Evolutionary conservation across 2,113 vertebrate species (phyloP).

Genomic region (Sclerurus mexicanus): DNA sequence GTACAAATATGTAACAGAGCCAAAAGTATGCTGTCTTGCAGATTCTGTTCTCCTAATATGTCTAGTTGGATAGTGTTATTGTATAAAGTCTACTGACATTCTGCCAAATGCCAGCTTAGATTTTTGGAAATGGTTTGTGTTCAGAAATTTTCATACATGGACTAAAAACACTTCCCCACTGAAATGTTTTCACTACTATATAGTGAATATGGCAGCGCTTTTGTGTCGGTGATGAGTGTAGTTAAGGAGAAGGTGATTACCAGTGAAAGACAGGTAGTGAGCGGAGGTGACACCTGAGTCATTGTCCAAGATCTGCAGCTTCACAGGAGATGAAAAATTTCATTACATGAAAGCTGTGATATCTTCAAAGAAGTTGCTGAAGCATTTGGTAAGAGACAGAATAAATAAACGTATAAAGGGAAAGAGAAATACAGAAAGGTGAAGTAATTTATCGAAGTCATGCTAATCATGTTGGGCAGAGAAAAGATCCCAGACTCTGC

Average conservation of each 20-base stretch:
- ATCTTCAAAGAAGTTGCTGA: neutral
- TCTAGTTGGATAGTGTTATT: constrained; percentile 22
- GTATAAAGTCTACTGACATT: constrained; percentile 41
- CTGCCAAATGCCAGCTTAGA: constrained; percentile 35
- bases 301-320: neutral
- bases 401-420: neutral
- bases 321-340: neutral
- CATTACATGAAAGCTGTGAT: neutral
- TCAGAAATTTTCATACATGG: neutral
- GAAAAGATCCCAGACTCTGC: constrained; percentile 29
- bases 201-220: neutral
- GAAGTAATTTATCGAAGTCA: constrained; percentile 48
- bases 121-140: neutral
- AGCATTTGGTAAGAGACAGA: neutral
- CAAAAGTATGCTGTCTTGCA: constrained; percentile 44
- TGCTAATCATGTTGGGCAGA: constrained; percentile 6
- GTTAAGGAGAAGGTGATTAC: neutral
- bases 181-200: neutral
- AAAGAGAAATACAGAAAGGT: constrained; percentile 3
- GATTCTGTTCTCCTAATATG: constrained; percentile 50
- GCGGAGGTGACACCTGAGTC: rapidly evolving
- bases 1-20: neutral
- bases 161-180: neutral
- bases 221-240: neutral
- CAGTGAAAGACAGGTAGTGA: neutral